A percentile compares a stretch with the other conserved stretches of the same genome.
These are phyloP conservation scores for Synanceia verrucosa DNA, from an alignment of 2,797 vertebrate genomes.

Conservation along the genomic window DNA sequence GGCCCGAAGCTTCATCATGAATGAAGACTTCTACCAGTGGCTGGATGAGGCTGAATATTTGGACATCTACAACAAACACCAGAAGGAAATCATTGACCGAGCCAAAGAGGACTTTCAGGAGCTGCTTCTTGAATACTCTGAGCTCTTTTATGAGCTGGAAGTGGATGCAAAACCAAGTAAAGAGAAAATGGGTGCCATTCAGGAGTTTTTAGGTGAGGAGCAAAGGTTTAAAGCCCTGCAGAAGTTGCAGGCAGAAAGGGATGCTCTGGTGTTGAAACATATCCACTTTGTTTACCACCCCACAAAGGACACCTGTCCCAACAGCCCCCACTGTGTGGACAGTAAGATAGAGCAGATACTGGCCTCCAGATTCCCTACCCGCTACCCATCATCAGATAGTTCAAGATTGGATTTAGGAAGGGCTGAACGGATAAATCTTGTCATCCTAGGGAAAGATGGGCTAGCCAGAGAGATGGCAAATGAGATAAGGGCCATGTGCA, in stretches of 20 bases:
- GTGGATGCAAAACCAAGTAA: slow-evolving; percentile 98
- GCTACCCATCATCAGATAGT: slow-evolving; percentile 84
- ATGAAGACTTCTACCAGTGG: slow-evolving; percentile 96
- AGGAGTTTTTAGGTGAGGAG: slow-evolving; percentile 94
- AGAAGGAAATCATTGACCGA: slow-evolving; percentile 94
- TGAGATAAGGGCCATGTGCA: slow-evolving; percentile 95
- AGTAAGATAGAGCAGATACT: slow-evolving; percentile 92
- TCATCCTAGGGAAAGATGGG: slow-evolving; percentile 96
- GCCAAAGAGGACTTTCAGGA: slow-evolving; percentile 99
- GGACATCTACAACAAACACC: slow-evolving; percentile 95
- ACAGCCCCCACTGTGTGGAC: slow-evolving; percentile 90
- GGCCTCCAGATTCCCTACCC: slow-evolving; percentile 84
- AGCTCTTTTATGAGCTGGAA: slow-evolving; percentile 97
- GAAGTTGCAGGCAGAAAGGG: slow-evolving; percentile 95
- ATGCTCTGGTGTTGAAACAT: slow-evolving; percentile 96
- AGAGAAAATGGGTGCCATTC: slow-evolving; percentile 98
- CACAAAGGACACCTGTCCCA: slow-evolving; percentile 96
- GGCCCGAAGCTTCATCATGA: slow-evolving; percentile 97
- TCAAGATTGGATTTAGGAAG: slow-evolving; percentile 82
- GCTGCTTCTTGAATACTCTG: slow-evolving; percentile 95
- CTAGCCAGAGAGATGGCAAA: slow-evolving; percentile 95
- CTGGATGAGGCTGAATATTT: slow-evolving; percentile 92
- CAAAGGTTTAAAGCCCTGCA: slow-evolving; percentile 95
- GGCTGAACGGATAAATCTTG: slow-evolving; percentile 92
- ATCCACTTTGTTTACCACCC: slow-evolving; percentile 99